Conservation (phyloP, 2,888 invertebrate genomes). For the Notodonta ziczac region DNA sequence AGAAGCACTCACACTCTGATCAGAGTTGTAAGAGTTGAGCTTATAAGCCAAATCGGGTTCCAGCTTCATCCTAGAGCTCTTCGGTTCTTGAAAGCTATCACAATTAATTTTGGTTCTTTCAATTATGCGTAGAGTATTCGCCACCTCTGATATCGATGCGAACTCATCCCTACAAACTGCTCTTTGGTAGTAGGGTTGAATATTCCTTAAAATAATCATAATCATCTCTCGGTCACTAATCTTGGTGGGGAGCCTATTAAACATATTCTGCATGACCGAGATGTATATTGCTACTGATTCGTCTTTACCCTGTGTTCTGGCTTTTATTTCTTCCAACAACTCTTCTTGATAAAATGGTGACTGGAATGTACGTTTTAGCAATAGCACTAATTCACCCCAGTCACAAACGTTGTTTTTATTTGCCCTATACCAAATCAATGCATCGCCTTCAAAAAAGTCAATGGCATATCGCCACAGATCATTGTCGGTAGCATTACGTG, state of each 20-base stretch:
- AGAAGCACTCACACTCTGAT: background rate
- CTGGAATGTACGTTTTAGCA: background rate
- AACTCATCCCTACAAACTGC: constrained; percentile 6
- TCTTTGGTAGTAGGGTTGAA: constrained; percentile 18
- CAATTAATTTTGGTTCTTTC: constrained; percentile 18
- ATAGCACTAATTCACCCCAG: background rate
- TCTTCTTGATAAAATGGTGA: background rate
- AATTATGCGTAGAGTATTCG: constrained; percentile 6
- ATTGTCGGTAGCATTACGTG: background rate
- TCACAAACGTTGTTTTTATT: constrained; percentile 4
- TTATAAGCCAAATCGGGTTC: background rate
- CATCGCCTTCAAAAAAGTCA: too few species aligned
- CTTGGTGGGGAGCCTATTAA: background rate
- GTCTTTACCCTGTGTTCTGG: constrained; percentile 4
- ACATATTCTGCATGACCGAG: background rate
- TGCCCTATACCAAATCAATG: constrained; percentile 1
- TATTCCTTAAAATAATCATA: constrained; percentile 10
- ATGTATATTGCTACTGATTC: background rate
- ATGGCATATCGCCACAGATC: too few species aligned
- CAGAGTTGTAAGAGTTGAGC: background rate
- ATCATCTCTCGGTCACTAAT: constrained; percentile 2
- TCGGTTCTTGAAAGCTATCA: constrained; percentile 20
- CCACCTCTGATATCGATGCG: background rate
- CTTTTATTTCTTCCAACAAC: background rate
- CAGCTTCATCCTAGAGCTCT: background rate